These are phyloP conservation scores for Pentalonia nigronervosa DNA, from an alignment of 1,140 invertebrate genomes.

Conservation along the genomic window DNA sequence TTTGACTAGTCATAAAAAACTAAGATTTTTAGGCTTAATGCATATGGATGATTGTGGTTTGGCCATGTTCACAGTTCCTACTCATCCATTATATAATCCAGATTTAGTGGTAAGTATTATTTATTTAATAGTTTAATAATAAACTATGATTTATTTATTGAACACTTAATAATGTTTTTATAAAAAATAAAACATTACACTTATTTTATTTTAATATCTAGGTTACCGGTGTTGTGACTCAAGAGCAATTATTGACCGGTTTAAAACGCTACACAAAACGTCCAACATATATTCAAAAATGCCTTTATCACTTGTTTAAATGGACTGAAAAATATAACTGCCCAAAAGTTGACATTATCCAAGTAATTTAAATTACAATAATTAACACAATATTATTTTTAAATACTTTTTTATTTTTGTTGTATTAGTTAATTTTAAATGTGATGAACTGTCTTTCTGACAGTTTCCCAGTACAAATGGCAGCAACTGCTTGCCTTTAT, in stretches of 20 bases:
- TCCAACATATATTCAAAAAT: constrained; percentile 75
- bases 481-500: constrained; percentile 82
- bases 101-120: constrained; percentile 65
- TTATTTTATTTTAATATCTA: constrained; percentile 62
- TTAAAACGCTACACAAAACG: constrained; percentile 72
- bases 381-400: neutral
- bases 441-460: constrained; percentile 75
- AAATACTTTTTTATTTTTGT: constrained; percentile 42
- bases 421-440: constrained; percentile 71
- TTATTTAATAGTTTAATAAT: neutral
- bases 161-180: neutral
- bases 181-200: neutral
- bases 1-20: constrained; percentile 66
- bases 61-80: constrained; percentile 68
- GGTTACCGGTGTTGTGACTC: constrained; percentile 73
- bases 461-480: constrained; percentile 78
- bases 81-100: constrained; percentile 65
- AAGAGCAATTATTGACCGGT: constrained; percentile 72
- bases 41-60: constrained; percentile 71
- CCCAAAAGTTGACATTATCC: constrained; percentile 73
- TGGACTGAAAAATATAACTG: constrained; percentile 69
- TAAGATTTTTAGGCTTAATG: constrained; percentile 73
- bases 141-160: neutral
- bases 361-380: constrained; percentile 61
- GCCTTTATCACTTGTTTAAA: constrained; percentile 76